Evolutionary conservation across 2,797 vertebrate species (phyloP).

Genomic region (Tangara arthus): DNA sequence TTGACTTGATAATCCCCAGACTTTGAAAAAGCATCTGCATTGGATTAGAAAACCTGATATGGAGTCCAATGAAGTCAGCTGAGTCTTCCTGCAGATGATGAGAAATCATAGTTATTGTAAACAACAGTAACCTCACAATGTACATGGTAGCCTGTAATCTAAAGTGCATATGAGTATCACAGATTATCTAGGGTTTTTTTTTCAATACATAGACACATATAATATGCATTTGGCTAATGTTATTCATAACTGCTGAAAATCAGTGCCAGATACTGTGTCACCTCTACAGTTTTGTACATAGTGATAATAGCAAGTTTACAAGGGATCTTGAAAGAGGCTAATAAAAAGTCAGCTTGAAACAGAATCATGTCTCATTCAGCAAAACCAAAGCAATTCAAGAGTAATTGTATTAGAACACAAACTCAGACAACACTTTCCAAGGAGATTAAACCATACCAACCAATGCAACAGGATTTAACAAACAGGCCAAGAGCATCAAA

Average conservation of each 20-base stretch:
- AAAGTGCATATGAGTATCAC: neutral
- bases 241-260: neutral
- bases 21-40: constrained; percentile 59
- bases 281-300: neutral
- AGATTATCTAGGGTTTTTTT: neutral
- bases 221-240: neutral
- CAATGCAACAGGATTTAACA: constrained; percentile 31
- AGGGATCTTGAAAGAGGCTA: constrained; percentile 12
- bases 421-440: constrained; percentile 32
- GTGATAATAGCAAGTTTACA: constrained; percentile 21
- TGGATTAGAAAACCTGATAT: constrained; percentile 60
- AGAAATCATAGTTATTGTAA: constrained; percentile 15
- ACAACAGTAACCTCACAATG: neutral
- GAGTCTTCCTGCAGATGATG: constrained; percentile 19
- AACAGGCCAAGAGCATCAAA: constrained; percentile 37
- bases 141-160: neutral
- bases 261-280: neutral
- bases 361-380: constrained; percentile 6
- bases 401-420: constrained; percentile 28
- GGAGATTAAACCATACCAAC: constrained; percentile 18
- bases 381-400: constrained; percentile 51
- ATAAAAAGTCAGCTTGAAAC: constrained; percentile 36
- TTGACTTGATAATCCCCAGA: constrained; percentile 52
- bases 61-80: constrained; percentile 44
- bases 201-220: neutral